Evolutionary conservation across 2,113 vertebrate genomes (phyloP).

Genomic region (Diphyllodes magnificus): DNA sequence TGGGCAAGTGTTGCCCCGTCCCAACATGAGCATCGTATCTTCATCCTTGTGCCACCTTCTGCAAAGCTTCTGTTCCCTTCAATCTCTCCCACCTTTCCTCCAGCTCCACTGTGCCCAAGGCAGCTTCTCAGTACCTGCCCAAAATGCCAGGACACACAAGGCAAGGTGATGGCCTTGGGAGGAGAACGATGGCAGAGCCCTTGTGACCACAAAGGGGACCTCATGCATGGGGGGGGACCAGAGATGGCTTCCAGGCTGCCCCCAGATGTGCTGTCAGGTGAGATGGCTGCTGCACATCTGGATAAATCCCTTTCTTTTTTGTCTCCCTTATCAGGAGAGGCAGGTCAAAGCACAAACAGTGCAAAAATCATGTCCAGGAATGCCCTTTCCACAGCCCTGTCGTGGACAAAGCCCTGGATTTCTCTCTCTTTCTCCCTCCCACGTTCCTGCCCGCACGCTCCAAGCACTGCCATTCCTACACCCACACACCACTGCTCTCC

Average conservation of each 20-base stretch:
- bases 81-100: neutral
- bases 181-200: neutral
- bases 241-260: neutral
- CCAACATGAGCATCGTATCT: fast-evolving
- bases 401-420: neutral
- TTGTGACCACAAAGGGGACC: neutral
- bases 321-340: neutral
- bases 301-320: neutral
- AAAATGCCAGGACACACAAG: fast-evolving
- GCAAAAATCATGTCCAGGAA: neutral
- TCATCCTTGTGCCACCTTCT: neutral
- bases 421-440: neutral
- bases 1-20: neutral
- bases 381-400: neutral
- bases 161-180: neutral
- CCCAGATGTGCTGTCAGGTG: neutral
- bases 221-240: fast-evolving
- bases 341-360: neutral
- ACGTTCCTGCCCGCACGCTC: fast-evolving
- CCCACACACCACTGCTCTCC: neutral
- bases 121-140: neutral
- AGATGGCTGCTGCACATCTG: neutral
- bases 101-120: neutral
- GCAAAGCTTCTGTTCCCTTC: neutral
- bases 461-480: neutral